A percentile compares a stretch with the other conserved stretches of the same genome.
These are phyloP conservation scores for Orgyia antiqua DNA, from an alignment of 2,888 invertebrate genomes.

Conservation along the genomic window DNA sequence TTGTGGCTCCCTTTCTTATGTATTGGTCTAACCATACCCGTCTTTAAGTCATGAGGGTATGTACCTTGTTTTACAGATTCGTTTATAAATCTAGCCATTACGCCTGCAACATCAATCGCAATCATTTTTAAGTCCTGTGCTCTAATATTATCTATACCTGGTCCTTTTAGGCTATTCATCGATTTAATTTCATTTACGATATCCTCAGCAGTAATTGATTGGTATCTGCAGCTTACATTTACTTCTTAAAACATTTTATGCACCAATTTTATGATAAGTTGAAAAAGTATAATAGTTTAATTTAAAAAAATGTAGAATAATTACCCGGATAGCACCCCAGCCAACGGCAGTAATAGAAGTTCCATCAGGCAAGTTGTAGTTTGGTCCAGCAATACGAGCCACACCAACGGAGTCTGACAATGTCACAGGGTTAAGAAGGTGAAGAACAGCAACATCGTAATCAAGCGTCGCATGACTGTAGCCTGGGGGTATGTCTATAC, in stretches of 20 bases:
- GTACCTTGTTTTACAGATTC: too few species aligned
- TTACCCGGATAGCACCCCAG: slow-evolving; percentile 41
- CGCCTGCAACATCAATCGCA: too few species aligned
- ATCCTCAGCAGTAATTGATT: too few species aligned
- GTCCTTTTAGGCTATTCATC: too few species aligned
- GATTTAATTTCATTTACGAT: too few species aligned
- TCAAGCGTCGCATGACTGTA: slow-evolving; percentile 26
- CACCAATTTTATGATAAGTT: background rate
- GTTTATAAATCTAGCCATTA: too few species aligned
- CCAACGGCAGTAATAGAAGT: slow-evolving; percentile 31
- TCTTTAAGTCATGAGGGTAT: too few species aligned
- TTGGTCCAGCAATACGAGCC: slow-evolving; percentile 31
- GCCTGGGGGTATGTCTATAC: slow-evolving; percentile 24
- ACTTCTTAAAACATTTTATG: background rate
- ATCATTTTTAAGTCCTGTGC: too few species aligned
- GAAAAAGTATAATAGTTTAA: background rate
- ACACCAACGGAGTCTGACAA: slow-evolving; percentile 17
- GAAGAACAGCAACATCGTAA: slow-evolving; percentile 39
- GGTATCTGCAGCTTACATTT: background rate
- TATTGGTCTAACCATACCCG: too few species aligned
- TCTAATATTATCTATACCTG: too few species aligned
- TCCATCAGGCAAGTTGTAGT: slow-evolving; percentile 28
- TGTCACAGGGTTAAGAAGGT: slow-evolving; percentile 22
- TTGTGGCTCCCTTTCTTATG: too few species aligned
- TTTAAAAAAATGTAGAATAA: slow-evolving; percentile 5